Evolutionary conservation across 2,888 invertebrate genomes (phyloP), one percentile per base, ranked within the genome.

Genomic region (Hemaris fuciformis): DNA sequence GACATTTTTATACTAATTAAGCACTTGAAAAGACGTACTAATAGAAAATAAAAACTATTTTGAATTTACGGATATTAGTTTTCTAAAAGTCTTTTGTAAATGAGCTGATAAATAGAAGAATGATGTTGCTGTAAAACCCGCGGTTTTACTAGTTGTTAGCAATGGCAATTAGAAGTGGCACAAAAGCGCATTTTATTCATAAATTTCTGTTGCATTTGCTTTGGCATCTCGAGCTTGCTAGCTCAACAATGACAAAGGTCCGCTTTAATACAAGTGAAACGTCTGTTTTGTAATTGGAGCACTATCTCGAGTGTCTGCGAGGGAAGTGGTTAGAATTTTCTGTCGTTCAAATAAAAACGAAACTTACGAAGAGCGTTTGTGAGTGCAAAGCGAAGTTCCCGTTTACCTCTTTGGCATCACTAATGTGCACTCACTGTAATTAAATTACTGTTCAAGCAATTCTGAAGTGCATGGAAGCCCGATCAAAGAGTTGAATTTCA

Each of bases 401-500:
- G 74, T 84, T 83, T 80, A 80, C 83, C 74, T 81, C 75, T 75
- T 76, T 65, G 72, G 79, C 76, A 79, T 83, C 75, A 75, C 72
- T 80, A 84, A 87, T 81, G 81, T 78, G 72, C 78, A 80, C 81
- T 85, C 76, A 74, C 68, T 84, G 85, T 89, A 88, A 89, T 90
- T 87, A 84, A 88, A 88, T 88, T 87, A 86, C 81, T 71, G 75
- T 71, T 78, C 69, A 70, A 76, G 76, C 75, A 75, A 82, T 83
- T 76, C 77, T 77, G 75, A 75, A 78, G 73, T 81, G 79, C 80
- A 80, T 70, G 61, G 66, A 65, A 70, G 67, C 67, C 61, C 65
- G 68, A 69, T 79, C 77, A 81, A 81, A 82, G 80, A 76, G 69
- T 68, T 42, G 27, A 69, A 48, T 61, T 63, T 64, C 31, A 48